Evolutionary conservation across 2,797 vertebrate genomes (phyloP).

Genomic region (Crenuchus spilurus): DNA sequence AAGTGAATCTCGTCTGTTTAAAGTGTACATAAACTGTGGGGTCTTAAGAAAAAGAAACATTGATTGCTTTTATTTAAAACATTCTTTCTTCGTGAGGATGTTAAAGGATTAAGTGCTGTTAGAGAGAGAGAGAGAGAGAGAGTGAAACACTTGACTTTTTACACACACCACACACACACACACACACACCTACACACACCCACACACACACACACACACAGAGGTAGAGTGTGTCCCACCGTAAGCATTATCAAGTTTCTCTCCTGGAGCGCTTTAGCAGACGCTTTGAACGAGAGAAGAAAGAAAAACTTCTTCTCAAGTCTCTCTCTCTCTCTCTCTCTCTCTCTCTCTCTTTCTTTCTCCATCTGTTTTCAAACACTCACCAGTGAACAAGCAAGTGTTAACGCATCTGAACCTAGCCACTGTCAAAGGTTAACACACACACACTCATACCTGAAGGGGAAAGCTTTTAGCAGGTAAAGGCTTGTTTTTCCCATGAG

Average conservation of each 20-base stretch:
- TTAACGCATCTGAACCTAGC: constrained; percentile 43
- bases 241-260: constrained; percentile 65
- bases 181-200: not conserved
- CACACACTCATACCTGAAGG: constrained; percentile 51
- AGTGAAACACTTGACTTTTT: not conserved
- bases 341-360: constrained; percentile 8
- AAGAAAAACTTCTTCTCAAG: constrained; percentile 34
- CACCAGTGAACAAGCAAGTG: constrained; percentile 37
- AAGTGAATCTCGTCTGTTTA: no score
- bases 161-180: not conserved
- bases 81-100: no score
- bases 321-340: not conserved
- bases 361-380: constrained; percentile 52
- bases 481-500: constrained; percentile 33
- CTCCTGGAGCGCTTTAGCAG: constrained; percentile 45
- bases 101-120: no score
- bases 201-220: constrained; percentile 40
- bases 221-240: constrained; percentile 51
- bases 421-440: constrained; percentile 55
- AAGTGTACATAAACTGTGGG: no score
- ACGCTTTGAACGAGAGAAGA: constrained; percentile 52
- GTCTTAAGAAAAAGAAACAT: no score
- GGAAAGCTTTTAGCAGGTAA: constrained; percentile 55
- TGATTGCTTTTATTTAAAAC: no score
- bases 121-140: no score